phyloP scores from a whole-genome alignment of 1,140 invertebrate species.

The Ceratoteleas bidentatus region DNA sequence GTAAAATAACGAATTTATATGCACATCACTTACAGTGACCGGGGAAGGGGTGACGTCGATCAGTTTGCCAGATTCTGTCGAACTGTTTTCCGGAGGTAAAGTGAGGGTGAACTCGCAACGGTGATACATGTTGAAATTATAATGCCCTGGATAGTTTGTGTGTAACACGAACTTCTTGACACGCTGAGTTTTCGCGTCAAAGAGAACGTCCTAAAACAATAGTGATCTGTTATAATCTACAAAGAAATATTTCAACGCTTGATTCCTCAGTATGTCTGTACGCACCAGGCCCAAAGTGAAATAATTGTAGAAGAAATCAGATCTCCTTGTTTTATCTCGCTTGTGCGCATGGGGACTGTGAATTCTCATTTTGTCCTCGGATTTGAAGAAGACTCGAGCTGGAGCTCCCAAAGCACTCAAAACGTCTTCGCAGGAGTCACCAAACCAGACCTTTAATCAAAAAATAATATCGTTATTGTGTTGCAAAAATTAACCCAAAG shows the following conservation, averaged over 20 bases:
- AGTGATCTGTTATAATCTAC: neutral
- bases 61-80: conserved; percentile 80
- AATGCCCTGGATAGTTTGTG: conserved; percentile 99
- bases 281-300: conserved; percentile 95
- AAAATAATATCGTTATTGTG: too few species aligned
- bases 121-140: conserved; percentile 99
- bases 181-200: conserved; percentile 95
- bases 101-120: conserved; percentile 93
- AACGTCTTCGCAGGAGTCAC: conserved; percentile 93
- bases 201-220: conserved; percentile 93
- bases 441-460: conserved; percentile 91
- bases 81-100: conserved; percentile 84
- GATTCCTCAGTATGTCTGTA: too few species aligned
- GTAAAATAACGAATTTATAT: too few species aligned
- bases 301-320: conserved; percentile 98
- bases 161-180: conserved; percentile 99
- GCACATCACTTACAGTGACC: conserved; percentile 81
- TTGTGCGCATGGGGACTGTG: conserved; percentile 93
- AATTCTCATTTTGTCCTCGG: conserved; percentile 99
- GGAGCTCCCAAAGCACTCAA: conserved; percentile 89
- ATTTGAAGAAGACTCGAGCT: conserved; percentile 94
- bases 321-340: conserved; percentile 87
- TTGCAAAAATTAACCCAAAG: too few species aligned
- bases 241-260: too few species aligned
- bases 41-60: conserved; percentile 84